Conservation (phyloP, 2,113 vertebrate species). For the Antechinus flavipes region DNA sequence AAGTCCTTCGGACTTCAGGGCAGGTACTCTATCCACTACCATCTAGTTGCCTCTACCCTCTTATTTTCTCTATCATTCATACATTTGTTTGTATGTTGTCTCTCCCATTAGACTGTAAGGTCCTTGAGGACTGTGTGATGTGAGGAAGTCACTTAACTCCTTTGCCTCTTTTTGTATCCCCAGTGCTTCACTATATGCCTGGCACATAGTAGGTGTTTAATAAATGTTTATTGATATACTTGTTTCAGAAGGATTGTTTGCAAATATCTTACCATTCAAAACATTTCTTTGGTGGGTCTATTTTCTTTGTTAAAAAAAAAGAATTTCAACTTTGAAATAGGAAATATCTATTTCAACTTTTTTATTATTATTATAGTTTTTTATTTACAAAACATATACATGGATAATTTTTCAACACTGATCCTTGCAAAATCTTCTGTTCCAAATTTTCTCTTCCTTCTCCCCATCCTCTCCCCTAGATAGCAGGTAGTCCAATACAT, state of each 20-base stretch:
- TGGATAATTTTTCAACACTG: too few species aligned
- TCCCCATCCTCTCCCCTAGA: too few species aligned
- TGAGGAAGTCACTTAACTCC: background rate
- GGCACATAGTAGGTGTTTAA: background rate
- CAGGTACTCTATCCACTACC: too few species aligned
- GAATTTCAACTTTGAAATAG: conserved; percentile 20
- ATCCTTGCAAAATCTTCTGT: too few species aligned
- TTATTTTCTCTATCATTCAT: background rate
- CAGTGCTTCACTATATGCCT: background rate
- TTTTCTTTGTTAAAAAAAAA: conserved; percentile 34
- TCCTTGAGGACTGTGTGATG: background rate
- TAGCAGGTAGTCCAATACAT: too few species aligned
- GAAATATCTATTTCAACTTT: background rate
- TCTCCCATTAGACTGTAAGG: background rate
- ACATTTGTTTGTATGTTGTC: background rate
- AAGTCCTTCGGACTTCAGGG: too few species aligned
- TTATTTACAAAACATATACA: too few species aligned
- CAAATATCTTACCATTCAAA: conserved; percentile 10
- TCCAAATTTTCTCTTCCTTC: too few species aligned
- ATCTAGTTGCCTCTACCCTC: background rate
- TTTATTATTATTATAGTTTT: too few species aligned
- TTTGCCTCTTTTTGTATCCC: background rate
- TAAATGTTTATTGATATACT: conserved; percentile 6
- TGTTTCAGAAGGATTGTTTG: conserved; percentile 24
- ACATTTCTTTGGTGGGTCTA: conserved; percentile 10